Percentiles rank a stretch among this genome's conserved stretches.
Evolutionary conservation across 2,888 invertebrate genomes (phyloP).

Genomic region (Lithodes maja): DNA sequence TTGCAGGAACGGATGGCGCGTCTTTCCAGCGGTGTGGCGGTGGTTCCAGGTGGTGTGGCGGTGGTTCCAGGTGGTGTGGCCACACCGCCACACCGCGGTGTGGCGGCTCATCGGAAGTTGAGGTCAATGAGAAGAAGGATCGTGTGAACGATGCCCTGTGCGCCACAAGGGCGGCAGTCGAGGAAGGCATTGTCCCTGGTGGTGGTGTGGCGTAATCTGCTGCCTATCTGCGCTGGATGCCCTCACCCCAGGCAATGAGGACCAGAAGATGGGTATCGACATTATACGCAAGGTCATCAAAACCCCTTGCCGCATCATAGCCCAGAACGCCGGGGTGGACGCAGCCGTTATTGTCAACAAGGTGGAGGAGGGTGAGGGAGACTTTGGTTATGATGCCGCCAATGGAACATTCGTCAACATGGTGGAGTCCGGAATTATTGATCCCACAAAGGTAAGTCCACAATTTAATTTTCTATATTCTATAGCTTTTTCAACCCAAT

Average conservation of each 20-base stretch:
- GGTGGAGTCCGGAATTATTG: constrained; percentile 95
- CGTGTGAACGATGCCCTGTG: constrained; percentile 95
- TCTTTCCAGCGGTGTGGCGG: constrained; percentile 85
- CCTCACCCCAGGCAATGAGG: constrained; percentile 82
- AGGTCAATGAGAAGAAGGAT: constrained; percentile 98
- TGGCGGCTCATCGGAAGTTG: constrained; percentile 79
- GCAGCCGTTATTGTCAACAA: constrained; percentile 94
- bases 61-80: constrained; percentile 79
- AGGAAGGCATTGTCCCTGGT: constrained; percentile 97
- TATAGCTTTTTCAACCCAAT: no score
- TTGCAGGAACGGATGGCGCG: constrained; percentile 93
- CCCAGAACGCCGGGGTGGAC: constrained; percentile 94
- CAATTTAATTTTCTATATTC: no score
- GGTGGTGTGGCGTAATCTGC: constrained; percentile 92
- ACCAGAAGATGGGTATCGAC: constrained; percentile 88
- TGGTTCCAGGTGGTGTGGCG: constrained; percentile 81
- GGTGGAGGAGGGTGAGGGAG: constrained; percentile 79
- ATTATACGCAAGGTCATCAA: constrained; percentile 90
- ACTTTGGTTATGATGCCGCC: constrained; percentile 85
- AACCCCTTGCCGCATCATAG: constrained; percentile 93
- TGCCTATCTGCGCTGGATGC: constrained; percentile 84
- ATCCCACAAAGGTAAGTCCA: constrained; percentile 90
- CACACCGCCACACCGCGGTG: no score
- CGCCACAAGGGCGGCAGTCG: constrained; percentile 95
- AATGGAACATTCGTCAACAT: constrained; percentile 93